Conservation (phyloP, 1,140 invertebrate genomes). For the Pentalonia nigronervosa region DNA sequence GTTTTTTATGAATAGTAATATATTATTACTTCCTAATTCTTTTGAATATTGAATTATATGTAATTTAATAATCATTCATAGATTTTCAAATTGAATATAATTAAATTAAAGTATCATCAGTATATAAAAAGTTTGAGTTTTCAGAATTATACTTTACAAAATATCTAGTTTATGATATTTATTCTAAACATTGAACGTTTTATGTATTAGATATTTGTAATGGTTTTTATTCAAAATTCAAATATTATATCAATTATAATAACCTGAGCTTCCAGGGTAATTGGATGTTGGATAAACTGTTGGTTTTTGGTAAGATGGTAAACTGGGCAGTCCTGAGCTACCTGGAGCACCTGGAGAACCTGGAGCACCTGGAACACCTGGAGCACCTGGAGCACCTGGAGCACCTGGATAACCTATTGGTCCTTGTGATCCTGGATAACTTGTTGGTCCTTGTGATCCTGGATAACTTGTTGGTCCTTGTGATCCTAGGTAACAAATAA, state of each 20-base stretch:
- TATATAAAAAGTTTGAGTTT: not conserved
- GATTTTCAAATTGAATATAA: not conserved
- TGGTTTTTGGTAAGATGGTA: conserved; percentile 20
- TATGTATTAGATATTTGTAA: not conserved
- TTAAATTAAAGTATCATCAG: not conserved
- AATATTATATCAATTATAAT: not conserved
- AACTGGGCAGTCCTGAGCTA: conserved; percentile 40
- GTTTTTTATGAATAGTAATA: not conserved
- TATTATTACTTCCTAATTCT: not conserved
- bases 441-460: conserved; percentile 58
- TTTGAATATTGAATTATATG: not conserved
- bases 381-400: conserved; percentile 59
- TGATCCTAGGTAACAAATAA: conserved; percentile 55
- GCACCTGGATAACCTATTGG: conserved; percentile 60
- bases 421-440: conserved; percentile 58
- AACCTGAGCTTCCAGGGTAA: conserved; percentile 47
- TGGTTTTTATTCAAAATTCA: too few relatives aligned
- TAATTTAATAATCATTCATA: not conserved
- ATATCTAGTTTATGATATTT: not conserved
- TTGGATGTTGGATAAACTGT: conserved; percentile 38
- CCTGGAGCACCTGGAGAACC: conserved; percentile 60
- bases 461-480: conserved; percentile 60
- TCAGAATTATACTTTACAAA: not conserved
- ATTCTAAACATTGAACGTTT: not conserved
- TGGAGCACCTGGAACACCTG: conserved; percentile 58